Evolutionary conservation across 2,888 invertebrate species (phyloP).

Genomic region (Adela reaumurella): DNA sequence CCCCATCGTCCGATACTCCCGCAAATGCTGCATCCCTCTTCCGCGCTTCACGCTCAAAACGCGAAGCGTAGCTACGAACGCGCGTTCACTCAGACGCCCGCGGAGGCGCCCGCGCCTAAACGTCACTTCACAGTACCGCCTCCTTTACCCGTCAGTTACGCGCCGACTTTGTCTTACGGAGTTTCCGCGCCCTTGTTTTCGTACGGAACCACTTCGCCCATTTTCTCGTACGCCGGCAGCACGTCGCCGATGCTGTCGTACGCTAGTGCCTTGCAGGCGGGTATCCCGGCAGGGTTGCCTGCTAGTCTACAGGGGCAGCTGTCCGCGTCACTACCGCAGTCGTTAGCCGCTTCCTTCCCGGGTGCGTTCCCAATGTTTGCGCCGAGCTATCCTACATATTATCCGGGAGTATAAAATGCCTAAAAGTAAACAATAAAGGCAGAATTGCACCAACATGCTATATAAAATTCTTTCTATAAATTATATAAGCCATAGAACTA

Average conservation of each 20-base stretch:
- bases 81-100: slow-evolving; percentile 57
- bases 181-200: slow-evolving; percentile 46
- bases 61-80: slow-evolving; percentile 70
- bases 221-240: slow-evolving; percentile 43
- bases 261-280: slow-evolving; percentile 17
- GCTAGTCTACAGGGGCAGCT: slow-evolving; percentile 33
- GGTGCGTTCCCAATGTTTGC: slow-evolving; percentile 23
- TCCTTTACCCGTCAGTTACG: slow-evolving; percentile 27
- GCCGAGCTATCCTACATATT: slow-evolving; percentile 39
- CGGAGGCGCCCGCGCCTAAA: slow-evolving; percentile 42
- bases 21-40: slow-evolving; percentile 24
- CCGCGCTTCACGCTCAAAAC: slow-evolving; percentile 18
- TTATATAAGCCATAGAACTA: no score
- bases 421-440: no score
- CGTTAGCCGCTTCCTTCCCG: slow-evolving; percentile 28
- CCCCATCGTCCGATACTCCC: slow-evolving; percentile 23
- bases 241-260: slow-evolving; percentile 34
- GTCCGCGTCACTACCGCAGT: slow-evolving; percentile 26
- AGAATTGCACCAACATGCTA: no score
- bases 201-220: slow-evolving; percentile 44
- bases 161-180: slow-evolving; percentile 28
- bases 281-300: slow-evolving; percentile 28
- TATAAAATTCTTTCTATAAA: no score
- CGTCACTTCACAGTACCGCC: slow-evolving; percentile 36
- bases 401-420: slow-evolving; percentile 27